Percentiles rank a stretch among this genome's conserved stretches.
Evolutionary conservation across 2,113 vertebrate species (phyloP).

Genomic region (Thymallus thymallus): DNA sequence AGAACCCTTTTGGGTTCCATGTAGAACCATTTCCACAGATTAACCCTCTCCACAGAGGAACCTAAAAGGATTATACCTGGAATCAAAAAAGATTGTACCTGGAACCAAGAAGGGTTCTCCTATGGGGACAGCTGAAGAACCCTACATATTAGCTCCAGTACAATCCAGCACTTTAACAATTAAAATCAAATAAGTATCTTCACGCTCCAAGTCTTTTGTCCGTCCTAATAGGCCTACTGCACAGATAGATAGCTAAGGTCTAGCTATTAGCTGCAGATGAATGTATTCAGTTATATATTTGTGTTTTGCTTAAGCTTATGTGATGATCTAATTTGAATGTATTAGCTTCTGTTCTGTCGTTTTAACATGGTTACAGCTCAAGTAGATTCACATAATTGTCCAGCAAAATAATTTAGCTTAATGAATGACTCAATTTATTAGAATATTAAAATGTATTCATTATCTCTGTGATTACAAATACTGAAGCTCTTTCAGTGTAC

Average conservation of each 20-base stretch:
- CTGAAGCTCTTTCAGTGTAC: not conserved
- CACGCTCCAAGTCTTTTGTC: constrained; percentile 13
- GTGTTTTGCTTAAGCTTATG: not conserved
- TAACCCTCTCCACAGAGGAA: no score
- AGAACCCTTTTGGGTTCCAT: no score
- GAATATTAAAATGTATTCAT: not conserved
- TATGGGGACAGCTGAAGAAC: no score
- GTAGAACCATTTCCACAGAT: no score
- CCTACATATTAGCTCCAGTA: not conserved
- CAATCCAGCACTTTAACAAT: constrained; percentile 2
- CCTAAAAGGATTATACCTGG: no score
- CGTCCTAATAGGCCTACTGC: not conserved
- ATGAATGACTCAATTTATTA: not conserved
- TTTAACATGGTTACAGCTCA: not conserved
- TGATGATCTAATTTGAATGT: constrained; percentile 17
- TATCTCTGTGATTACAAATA: not conserved
- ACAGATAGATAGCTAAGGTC: constrained; percentile 2
- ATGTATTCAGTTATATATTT: constrained; percentile 21
- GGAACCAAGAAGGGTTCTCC: no score
- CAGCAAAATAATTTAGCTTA: not conserved
- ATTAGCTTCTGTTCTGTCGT: constrained; percentile 4
- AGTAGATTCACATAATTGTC: not conserved
- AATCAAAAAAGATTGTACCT: no score
- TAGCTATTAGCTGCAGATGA: constrained; percentile 12
- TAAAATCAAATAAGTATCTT: constrained; percentile 9